Percentiles rank a stretch among this genome's conserved stretches.
Evolutionary conservation across 2,113 vertebrate species (phyloP).

Genomic region (Ailurus styani): DNA sequence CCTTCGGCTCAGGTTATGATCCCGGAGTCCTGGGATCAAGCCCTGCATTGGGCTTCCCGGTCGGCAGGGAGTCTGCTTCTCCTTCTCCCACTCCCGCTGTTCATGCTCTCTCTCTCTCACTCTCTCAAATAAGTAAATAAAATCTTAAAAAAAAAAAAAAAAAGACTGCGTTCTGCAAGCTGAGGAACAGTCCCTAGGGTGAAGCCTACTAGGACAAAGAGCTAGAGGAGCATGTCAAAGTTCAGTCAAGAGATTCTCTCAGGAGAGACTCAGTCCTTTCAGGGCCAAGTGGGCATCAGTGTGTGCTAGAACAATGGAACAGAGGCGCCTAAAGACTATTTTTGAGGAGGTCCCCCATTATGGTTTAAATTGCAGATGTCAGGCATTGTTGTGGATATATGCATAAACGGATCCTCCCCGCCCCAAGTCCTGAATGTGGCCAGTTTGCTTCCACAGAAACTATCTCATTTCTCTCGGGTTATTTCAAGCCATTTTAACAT

Average conservation of each 20-base stretch:
- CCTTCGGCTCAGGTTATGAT: too few relatives aligned
- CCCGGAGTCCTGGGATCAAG: too few relatives aligned
- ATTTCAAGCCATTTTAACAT: conserved; percentile 3
- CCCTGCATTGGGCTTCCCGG: too few relatives aligned
- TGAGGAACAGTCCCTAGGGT: not conserved
- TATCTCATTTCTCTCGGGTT: not conserved
- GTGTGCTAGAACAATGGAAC: not conserved
- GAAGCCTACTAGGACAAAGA: not conserved
- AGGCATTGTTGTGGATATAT: not conserved
- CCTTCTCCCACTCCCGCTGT: too few relatives aligned
- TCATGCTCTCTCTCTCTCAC: too few relatives aligned
- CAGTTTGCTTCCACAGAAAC: not conserved
- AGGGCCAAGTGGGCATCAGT: not conserved
- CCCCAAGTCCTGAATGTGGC: not conserved
- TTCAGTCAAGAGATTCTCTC: not conserved
- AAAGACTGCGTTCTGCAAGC: not conserved
- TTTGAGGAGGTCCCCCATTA: not conserved
- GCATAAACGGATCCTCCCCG: not conserved
- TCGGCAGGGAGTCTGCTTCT: too few relatives aligned
- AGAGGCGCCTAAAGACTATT: not conserved
- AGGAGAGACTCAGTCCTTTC: not conserved
- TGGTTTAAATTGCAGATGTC: not conserved
- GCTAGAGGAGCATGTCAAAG: not conserved
- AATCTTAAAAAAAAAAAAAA: too few relatives aligned
- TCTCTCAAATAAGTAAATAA: too few relatives aligned